phyloP scores from a whole-genome alignment of 2,888 invertebrate genomes.

The Magallana nippona region DNA sequence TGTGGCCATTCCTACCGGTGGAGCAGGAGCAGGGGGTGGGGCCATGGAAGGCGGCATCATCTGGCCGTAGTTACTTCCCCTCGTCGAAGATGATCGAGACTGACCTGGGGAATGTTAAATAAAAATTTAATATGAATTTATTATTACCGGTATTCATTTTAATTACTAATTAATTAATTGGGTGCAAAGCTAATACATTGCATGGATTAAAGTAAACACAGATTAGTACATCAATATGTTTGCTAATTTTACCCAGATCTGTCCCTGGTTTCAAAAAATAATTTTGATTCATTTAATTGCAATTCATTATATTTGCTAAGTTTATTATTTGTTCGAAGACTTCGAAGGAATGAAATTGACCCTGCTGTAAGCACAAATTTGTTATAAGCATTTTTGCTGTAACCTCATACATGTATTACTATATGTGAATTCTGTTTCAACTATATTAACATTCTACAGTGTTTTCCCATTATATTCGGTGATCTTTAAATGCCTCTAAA shows the following conservation, averaged over 20 bases:
- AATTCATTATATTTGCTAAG: neutral
- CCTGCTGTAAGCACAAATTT: no score
- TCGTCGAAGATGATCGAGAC: constrained; percentile 35
- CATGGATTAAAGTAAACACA: neutral
- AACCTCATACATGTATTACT: no score
- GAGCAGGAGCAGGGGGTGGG: constrained; percentile 11
- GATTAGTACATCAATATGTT: no score
- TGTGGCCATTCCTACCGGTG: constrained; percentile 68
- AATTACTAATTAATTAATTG: neutral
- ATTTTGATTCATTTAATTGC: no score
- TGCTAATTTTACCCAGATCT: no score
- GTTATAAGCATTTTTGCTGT: no score
- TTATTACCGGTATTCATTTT: neutral
- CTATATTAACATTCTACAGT: no score
- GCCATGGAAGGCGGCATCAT: neutral
- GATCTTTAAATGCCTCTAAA: no score
- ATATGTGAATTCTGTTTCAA: no score
- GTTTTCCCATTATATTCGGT: no score
- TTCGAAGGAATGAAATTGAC: no score
- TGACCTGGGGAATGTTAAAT: neutral
- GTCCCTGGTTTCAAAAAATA: no score
- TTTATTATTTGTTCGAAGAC: neutral
- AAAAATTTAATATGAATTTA: neutral
- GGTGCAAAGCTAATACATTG: neutral
- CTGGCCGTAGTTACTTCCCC: constrained; percentile 14